A percentile compares a stretch with the other conserved stretches of the same genome.
These are phyloP conservation scores for Tenthredo livida DNA, from an alignment of 2,888 invertebrate genomes.

Conservation along the genomic window DNA sequence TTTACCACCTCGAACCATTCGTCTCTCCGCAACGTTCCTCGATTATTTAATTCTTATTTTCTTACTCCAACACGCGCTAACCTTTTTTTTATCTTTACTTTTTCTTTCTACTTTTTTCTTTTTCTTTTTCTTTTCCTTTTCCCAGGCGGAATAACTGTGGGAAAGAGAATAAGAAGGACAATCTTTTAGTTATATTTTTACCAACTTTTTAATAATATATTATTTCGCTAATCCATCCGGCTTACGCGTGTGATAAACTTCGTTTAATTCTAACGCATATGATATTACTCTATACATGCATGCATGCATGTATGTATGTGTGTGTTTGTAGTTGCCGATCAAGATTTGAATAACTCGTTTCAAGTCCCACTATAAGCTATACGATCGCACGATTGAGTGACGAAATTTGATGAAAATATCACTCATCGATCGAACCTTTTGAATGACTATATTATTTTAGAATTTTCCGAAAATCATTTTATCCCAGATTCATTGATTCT, in stretches of 20 bases:
- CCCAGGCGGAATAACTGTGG: not conserved
- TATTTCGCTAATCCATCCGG: no score
- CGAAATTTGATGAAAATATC: conserved; percentile 34
- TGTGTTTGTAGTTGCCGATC: conserved; percentile 16
- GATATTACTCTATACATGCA: not conserved
- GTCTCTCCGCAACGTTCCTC: conserved; percentile 55
- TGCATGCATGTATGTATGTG: no score
- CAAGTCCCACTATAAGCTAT: conserved; percentile 10
- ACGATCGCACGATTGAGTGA: conserved; percentile 2
- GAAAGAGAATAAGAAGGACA: not conserved
- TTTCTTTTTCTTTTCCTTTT: not conserved
- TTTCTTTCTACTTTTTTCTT: no score
- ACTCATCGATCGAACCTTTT: not conserved
- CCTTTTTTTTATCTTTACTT: no score
- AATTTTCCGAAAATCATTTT: not conserved
- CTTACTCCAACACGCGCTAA: not conserved
- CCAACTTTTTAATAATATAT: not conserved
- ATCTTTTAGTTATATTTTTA: not conserved
- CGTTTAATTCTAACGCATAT: not conserved
- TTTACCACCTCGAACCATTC: conserved; percentile 36
- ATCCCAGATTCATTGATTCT: not conserved
- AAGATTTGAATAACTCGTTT: conserved; percentile 46
- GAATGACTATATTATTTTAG: not conserved
- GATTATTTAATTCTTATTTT: conserved; percentile 38
- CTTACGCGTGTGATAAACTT: not conserved